Percentiles rank a stretch among this genome's conserved stretches.
Evolutionary conservation across 2,113 vertebrate genomes (phyloP).

Genomic region (Oncorhynchus keta): DNA sequence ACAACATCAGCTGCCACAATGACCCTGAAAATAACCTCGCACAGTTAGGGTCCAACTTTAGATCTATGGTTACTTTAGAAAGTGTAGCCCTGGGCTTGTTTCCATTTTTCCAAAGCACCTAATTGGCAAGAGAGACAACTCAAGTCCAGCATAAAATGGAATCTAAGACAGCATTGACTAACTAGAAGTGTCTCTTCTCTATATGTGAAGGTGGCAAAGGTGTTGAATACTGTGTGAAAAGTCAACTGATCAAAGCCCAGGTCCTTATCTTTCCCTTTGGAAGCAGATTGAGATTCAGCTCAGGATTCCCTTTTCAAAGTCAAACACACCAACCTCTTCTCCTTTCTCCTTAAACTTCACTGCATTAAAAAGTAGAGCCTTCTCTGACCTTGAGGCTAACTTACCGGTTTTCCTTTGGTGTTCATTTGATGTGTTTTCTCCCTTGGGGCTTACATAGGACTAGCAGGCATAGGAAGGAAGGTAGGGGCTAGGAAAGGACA

Average conservation of each 20-base stretch:
- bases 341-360: background rate
- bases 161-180: background rate
- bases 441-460: slow-evolving; percentile 22
- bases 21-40: background rate
- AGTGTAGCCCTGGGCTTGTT: background rate
- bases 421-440: slow-evolving; percentile 30
- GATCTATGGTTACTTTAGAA: background rate
- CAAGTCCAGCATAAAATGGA: background rate
- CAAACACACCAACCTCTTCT: background rate
- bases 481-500: slow-evolving; percentile 26
- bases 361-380: slow-evolving; percentile 21
- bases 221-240: slow-evolving; percentile 1
- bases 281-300: background rate
- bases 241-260: background rate
- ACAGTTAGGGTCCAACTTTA: background rate
- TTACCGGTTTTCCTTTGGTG: slow-evolving; percentile 28
- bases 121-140: background rate
- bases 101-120: background rate
- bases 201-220: background rate
- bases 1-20: background rate
- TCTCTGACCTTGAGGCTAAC: slow-evolving; percentile 51
- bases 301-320: background rate
- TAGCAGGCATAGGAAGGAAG: slow-evolving; percentile 25
- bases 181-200: background rate
- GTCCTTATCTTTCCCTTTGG: background rate